A percentile compares a stretch with the other conserved stretches of the same genome.
Conservation (phyloP, 2,797 vertebrate species). For the Leptoclinus maculatus region DNA sequence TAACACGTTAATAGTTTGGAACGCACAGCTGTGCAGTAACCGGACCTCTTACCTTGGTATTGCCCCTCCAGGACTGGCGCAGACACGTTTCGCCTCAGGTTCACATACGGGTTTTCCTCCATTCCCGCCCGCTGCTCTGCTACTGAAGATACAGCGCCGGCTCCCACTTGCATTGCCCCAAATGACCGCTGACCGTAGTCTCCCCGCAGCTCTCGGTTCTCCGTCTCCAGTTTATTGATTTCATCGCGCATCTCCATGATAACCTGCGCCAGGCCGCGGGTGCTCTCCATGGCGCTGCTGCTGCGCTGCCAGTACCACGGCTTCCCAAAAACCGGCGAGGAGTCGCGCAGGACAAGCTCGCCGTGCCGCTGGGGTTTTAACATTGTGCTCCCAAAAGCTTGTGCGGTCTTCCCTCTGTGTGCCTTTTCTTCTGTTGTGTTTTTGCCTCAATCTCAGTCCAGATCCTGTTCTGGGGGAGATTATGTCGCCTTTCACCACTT, state of each 20-base stretch:
- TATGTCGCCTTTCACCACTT: slow-evolving; percentile 87
- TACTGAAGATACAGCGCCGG: not conserved
- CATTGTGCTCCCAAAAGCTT: slow-evolving; percentile 51
- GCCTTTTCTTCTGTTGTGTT: slow-evolving; percentile 25
- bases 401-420: slow-evolving; percentile 25
- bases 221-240: slow-evolving; percentile 89
- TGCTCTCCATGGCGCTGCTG: slow-evolving; percentile 86
- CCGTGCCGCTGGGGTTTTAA: slow-evolving; percentile 66
- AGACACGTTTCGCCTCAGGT: slow-evolving; percentile 73
- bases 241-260: slow-evolving; percentile 90
- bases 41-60: slow-evolving; percentile 82
- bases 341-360: slow-evolving; percentile 51
- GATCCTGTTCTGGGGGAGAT: slow-evolving; percentile 80
- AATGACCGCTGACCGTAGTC: slow-evolving; percentile 63
- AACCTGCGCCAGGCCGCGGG: slow-evolving; percentile 82
- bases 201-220: slow-evolving; percentile 87
- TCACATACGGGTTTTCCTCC: slow-evolving; percentile 57
- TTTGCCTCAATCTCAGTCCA: slow-evolving; percentile 81
- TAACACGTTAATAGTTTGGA: not conserved
- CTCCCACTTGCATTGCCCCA: slow-evolving; percentile 5
- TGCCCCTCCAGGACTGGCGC: slow-evolving; percentile 71
- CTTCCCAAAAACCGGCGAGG: slow-evolving; percentile 73
- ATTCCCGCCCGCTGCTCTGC: slow-evolving; percentile 30
- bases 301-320: slow-evolving; percentile 78
- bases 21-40: not conserved